Conservation (phyloP, 1,140 invertebrate genomes). For the Procambarus clarkii region DNA sequence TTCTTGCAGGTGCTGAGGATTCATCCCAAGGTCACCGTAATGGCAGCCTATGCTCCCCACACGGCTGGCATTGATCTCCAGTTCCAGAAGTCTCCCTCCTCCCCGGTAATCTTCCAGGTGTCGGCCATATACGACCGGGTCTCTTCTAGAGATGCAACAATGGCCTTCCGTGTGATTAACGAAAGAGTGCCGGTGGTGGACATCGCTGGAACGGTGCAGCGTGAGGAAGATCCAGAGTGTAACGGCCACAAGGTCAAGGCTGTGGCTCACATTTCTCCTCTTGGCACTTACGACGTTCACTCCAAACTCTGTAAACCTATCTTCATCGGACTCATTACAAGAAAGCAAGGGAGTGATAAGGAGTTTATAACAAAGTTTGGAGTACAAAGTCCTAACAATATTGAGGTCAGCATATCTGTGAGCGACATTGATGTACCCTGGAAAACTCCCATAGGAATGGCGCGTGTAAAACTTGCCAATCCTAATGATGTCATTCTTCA, state of each 20-base stretch:
- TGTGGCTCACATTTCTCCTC: neutral
- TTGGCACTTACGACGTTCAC: constrained; percentile 26
- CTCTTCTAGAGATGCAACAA: neutral
- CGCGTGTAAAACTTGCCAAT: neutral
- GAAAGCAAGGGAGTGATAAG: neutral
- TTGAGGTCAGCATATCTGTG: constrained; percentile 18
- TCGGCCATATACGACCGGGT: constrained; percentile 30
- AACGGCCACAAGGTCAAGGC: constrained; percentile 8
- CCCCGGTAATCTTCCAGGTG: constrained; percentile 20
- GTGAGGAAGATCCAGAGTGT: constrained; percentile 2
- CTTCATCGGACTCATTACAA: constrained; percentile 22
- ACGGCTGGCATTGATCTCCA: constrained; percentile 34
- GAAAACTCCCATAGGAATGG: neutral
- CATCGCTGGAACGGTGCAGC: constrained; percentile 13
- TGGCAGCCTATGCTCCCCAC: constrained; percentile 2
- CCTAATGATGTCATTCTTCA: constrained; percentile 17
- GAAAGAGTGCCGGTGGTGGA: constrained; percentile 20
- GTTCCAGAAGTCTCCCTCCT: constrained; percentile 56
- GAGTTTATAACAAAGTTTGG: constrained; percentile 33
- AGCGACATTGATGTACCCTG: neutral
- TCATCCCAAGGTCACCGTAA: constrained; percentile 23
- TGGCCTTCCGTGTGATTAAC: constrained; percentile 2
- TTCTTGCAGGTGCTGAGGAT: constrained; percentile 37
- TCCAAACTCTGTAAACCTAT: constrained; percentile 24
- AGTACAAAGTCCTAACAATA: neutral